Percentiles rank a stretch among this genome's conserved stretches.
Evolutionary conservation across 2,888 invertebrate genomes (phyloP).

Genomic region (Lithophane socia): DNA sequence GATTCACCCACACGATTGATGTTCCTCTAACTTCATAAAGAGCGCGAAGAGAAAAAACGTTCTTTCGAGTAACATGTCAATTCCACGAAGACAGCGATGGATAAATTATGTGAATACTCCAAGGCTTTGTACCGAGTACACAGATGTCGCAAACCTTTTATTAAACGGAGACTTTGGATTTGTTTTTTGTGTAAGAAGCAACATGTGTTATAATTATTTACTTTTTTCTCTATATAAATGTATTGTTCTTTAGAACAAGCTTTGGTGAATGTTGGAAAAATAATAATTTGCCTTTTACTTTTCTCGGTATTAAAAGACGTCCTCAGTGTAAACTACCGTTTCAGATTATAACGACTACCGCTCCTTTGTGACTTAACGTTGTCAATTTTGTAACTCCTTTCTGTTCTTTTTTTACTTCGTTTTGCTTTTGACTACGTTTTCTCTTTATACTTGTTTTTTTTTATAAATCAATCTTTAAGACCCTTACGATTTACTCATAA

Average conservation of each 20-base stretch:
- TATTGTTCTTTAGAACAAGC: neutral
- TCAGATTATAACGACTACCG: neutral
- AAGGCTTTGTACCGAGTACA: slow-evolving; percentile 35
- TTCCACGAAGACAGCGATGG: slow-evolving; percentile 33
- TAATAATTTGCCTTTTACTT: neutral
- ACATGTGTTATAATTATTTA: neutral
- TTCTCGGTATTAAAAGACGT: neutral
- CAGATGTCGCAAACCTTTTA: slow-evolving; percentile 42
- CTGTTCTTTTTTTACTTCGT: neutral
- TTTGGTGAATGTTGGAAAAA: neutral
- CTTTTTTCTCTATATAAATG: too few species aligned
- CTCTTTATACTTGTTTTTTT: neutral
- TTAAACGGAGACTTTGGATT: slow-evolving; percentile 16
- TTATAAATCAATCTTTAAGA: neutral
- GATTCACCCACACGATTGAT: slow-evolving; percentile 55
- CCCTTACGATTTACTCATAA: neutral
- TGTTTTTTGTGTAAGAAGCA: slow-evolving; percentile 15
- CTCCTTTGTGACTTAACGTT: slow-evolving; percentile 6
- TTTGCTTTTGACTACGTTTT: neutral
- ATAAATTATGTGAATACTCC: slow-evolving; percentile 55
- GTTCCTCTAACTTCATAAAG: slow-evolving; percentile 58
- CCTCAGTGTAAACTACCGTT: neutral
- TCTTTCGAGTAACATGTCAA: slow-evolving; percentile 40
- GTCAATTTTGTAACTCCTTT: neutral
- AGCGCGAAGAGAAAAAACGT: slow-evolving; percentile 44